Evolutionary conservation across 1,140 invertebrate species (phyloP).

Genomic region (Apis dorsata): DNA sequence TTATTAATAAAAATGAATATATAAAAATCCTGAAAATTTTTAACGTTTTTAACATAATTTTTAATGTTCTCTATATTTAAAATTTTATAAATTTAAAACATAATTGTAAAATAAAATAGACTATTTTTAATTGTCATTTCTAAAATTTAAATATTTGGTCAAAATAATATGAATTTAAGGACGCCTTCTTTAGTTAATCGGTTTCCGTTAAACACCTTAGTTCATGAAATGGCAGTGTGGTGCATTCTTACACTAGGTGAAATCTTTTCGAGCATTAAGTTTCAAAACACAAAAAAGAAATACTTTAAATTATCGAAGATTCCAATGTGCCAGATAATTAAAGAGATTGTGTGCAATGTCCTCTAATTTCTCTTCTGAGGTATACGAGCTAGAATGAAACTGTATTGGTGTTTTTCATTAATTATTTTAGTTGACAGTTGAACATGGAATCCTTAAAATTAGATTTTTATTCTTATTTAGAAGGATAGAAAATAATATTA

Average conservation of each 20-base stretch:
- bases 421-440: constrained; percentile 45
- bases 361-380: constrained; percentile 14
- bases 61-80: not conserved
- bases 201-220: constrained; percentile 50
- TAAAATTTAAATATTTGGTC: not conserved
- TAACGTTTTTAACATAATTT: not conserved
- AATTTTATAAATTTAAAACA: not conserved
- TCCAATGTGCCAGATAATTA: constrained; percentile 7
- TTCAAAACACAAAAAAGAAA: constrained; percentile 28
- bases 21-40: not conserved
- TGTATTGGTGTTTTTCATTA: constrained; percentile 25
- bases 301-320: constrained; percentile 26
- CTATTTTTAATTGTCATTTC: too few species aligned
- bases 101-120: not conserved
- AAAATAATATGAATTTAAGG: constrained; percentile 35
- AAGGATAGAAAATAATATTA: not conserved
- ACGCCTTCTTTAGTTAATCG: constrained; percentile 57
- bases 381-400: constrained; percentile 7
- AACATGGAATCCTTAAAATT: constrained; percentile 24
- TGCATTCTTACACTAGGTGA: constrained; percentile 35
- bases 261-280: constrained; percentile 7
- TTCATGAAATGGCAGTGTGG: constrained; percentile 67
- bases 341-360: constrained; percentile 2
- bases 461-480: constrained; percentile 5
- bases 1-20: not conserved